Evolutionary conservation across 2,888 invertebrate species (phyloP), one percentile per base, ranked within the genome.

Genomic region (Stramonita haemastoma): DNA sequence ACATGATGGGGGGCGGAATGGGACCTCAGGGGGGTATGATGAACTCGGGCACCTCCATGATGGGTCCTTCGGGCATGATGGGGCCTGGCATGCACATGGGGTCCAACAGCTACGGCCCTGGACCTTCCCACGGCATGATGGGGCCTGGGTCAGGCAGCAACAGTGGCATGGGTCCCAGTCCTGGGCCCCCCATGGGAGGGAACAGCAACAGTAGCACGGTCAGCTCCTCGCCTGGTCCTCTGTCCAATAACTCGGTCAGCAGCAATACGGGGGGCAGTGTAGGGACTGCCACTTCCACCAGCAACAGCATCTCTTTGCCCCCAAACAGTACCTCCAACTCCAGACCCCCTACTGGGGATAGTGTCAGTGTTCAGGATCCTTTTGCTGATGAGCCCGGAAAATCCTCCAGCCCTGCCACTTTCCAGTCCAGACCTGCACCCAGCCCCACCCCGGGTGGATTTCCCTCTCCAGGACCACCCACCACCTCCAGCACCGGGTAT

Each of bases 301-400:
- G 79, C 56, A 77, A 56, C 86, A 86, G 83, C 73, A 32, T 87
- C 19, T 81, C 91, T n/a, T 34, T 89, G 22, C 86, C 90, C 46
- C 89, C 87, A 60, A 88, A 84, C 57, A 86, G 73, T 73, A 87
- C 90, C 89, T 81, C 90, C 90, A 83, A 91, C 87, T 79, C 91
- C 90, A 73, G 91, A 66, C 87, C 90, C 29, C 91, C 92, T 22
- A 90, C 91, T 70, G 90, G 92, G 66, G 95, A 95, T 91, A 95
- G 95, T 92, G 94, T 96, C 84, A 95, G 95, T 91, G 95, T 95
- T 87, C 94, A 95, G 91, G 95, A 96, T 92, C 96, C 96, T 73
- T 96, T 96, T 93, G 94, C 95, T 87, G 96, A 96, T 91, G 95
- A 95, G 90, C 93, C 94, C n/a, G 94, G 88, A 91, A 92, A 91